Conservation (phyloP, 2,797 vertebrate genomes). For the Sibirionetta formosa region DNA sequence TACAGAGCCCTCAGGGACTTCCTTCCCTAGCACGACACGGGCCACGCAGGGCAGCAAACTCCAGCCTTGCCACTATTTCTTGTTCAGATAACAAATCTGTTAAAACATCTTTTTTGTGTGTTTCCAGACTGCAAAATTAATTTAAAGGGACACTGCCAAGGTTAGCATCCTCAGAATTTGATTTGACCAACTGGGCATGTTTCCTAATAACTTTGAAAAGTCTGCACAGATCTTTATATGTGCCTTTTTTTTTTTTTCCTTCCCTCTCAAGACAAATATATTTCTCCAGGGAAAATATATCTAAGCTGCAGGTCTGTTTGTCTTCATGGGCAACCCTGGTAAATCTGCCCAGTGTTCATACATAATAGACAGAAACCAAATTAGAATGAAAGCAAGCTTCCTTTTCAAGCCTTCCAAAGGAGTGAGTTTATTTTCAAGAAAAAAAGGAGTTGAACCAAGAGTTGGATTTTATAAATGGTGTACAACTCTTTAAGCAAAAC, state of each 20-base stretch:
- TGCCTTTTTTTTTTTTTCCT: not conserved
- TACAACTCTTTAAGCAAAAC: not conserved
- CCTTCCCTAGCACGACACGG: not conserved
- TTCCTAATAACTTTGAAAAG: not conserved
- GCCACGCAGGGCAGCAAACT: not conserved
- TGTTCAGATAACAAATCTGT: not conserved
- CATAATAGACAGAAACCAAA: not conserved
- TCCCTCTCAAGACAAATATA: not conserved
- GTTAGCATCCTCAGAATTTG: not conserved
- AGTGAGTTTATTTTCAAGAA: not conserved
- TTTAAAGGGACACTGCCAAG: constrained; percentile 4
- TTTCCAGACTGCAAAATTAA: constrained; percentile 3
- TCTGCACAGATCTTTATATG: not conserved
- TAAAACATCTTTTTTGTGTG: not conserved
- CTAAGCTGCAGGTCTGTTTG: not conserved
- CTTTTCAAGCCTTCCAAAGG: not conserved
- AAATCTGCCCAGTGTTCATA: not conserved
- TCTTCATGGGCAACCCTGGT: not conserved
- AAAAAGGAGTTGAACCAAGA: not conserved
- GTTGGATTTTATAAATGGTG: not conserved
- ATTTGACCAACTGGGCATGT: not conserved
- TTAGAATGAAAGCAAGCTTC: not conserved
- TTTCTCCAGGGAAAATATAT: not conserved
- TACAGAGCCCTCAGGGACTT: fast-evolving
- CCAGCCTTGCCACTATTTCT: not conserved